Evolutionary conservation across 1,140 invertebrate species (phyloP).

Genomic region (Macrosteles quadrilineatus): DNA sequence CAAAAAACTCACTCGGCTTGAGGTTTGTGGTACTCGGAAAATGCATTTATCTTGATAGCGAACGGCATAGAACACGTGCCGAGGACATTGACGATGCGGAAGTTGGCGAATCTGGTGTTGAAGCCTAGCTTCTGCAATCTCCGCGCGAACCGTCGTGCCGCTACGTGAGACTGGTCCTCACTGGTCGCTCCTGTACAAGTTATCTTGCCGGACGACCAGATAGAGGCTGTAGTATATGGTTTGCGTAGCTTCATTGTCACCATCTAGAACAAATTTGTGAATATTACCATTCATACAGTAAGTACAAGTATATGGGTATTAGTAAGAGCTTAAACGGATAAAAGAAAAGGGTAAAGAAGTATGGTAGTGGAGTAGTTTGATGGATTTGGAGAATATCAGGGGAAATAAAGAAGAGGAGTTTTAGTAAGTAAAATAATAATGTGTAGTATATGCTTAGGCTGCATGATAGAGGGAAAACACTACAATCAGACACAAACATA

Average conservation of each 20-base stretch:
- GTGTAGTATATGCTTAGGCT: too few species aligned
- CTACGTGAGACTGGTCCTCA: conserved; percentile 73
- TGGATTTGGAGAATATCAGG: too few species aligned
- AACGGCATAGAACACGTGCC: conserved; percentile 98
- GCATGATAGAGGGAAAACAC: too few species aligned
- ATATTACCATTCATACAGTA: too few species aligned
- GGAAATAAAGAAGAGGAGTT: too few species aligned
- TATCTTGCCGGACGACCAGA: conserved; percentile 97
- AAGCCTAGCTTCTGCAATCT: conserved; percentile 92
- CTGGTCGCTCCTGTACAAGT: conserved; percentile 96
- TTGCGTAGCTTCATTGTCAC: conserved; percentile 95
- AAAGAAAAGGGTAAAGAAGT: too few species aligned
- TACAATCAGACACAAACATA: too few species aligned
- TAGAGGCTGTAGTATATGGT: conserved; percentile 92
- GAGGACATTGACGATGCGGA: conserved; percentile 95
- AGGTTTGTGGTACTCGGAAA: conserved; percentile 74
- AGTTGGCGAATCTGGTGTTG: conserved; percentile 88
- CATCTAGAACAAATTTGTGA: too few species aligned
- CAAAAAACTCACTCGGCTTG: conserved; percentile 81
- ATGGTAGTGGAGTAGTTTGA: too few species aligned
- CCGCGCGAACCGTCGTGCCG: conserved; percentile 66
- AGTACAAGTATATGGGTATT: too few species aligned
- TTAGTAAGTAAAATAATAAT: too few species aligned
- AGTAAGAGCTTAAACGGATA: too few species aligned
- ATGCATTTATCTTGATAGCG: conserved; percentile 89